Base-by-base conservation (phyloP, 2,888 invertebrate species). In the Ferdinandea cuprea region DNA sequence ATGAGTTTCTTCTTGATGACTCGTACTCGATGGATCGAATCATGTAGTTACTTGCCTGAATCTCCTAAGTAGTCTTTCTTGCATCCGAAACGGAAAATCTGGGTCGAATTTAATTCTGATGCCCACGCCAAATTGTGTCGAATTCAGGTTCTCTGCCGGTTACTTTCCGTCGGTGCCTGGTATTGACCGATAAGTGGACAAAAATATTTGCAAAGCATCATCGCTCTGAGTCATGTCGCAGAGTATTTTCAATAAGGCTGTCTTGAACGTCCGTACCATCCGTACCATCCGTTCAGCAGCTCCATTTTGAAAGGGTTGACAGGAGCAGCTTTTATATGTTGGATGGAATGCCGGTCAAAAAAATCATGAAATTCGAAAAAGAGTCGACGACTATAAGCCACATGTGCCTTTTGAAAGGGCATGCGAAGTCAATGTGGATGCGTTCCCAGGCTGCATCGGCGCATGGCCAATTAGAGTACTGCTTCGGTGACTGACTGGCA, bases 371-470 rank as follows among this genome's bases (percentile, higher is more conserved):
- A 85, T 65, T 91, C 0, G 89, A 89, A 84, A 87, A 87, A 0
- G 89, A 86, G 79, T 91, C 91, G 3, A 89, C 87, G 3, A 91
- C 85, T 13, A 91, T 84, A 3, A 90, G 77, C 58, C 88, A 89
- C 85, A 86, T 87, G 4, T 83, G 74, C 4, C 86, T 88, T 9
- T 87, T 44, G 59, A 88, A 86, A n/a, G 89, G 89, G n/a, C 90
- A 91, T n/a, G n/a, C n/a, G n/a, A n/a, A n/a, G n/a, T n/a, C n/a
- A n/a, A n/a, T n/a, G n/a, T n/a, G n/a, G n/a, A n/a, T 80, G 17
- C 91, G 83, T 50, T 89, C 85, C 88, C 89, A 90, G 1, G 88
- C 87, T 61, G 85, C 71, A 2, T 66, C 74, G 28, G 88, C 72
- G 46, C 86, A 85, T 25, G 69, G 77, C 76, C 86, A 86, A n/a